Evolutionary conservation across 2,888 invertebrate genomes (phyloP), one percentile per base, ranked within the genome.

Genomic region (Ypsolopha sequella): DNA sequence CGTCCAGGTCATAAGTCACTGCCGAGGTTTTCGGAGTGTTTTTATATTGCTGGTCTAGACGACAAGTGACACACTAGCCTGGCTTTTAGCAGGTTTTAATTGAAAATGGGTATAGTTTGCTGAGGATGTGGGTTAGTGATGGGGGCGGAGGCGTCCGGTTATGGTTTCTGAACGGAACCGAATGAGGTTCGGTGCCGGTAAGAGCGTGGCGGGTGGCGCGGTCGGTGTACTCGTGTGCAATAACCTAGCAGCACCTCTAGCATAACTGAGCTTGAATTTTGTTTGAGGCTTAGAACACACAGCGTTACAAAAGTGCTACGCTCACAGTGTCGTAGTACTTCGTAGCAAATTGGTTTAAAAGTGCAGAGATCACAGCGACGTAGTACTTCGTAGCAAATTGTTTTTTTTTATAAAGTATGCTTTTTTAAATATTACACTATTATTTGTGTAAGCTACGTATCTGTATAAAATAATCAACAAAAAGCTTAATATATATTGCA

Each of bases 101-200:
- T 51, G 43, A 48, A 38, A 52, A 43, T 44, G 41, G 48, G 43
- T 53, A 36, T 3, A 6, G n/a, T 8, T 34, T 24, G 14, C 11
- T 38, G 24, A 49, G 48, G 46, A 36, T 44, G 38, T 51, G 36
- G 11, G 10, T 34, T 24, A 24, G 24, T 52, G 33, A 53, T 51
- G 48, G 51, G 51, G 51, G 64, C 70, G 70, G 65, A 84, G 77
- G 86, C 89, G 80, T 87, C 85, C 87, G 82, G 77, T 80, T 80
- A 73, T 80, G 84, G 84, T 82, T 84, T 86, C 78, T 72, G 80
- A 78, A 66, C 70, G 79, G 74, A 76, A 80, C 72, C 68, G 73
- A 86, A 82, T 84, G 84, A 80, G 69, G 72, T 66, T 64, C 62
- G 66, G 58, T 68, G 62, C 43, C 41, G 67, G 68, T 70, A 71